phyloP scores from a whole-genome alignment of 2,888 invertebrate species.

The Scaptomyza parva region DNA sequence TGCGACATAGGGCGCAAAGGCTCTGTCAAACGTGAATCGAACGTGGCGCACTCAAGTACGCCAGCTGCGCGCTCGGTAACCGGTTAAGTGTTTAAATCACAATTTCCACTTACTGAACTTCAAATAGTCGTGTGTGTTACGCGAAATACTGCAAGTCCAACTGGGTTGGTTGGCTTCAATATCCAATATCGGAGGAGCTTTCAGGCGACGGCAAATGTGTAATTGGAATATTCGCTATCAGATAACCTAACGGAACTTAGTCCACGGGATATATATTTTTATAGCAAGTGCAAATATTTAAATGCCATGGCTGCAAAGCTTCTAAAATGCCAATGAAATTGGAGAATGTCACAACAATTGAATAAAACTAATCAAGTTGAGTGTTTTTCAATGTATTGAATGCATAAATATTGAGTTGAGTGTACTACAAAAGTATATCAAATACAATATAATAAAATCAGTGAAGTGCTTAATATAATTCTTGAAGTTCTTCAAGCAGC shows the following conservation, averaged over 20 bases:
- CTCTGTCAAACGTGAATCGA: constrained; percentile 75
- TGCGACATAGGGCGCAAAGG: constrained; percentile 28
- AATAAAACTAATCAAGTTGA: constrained; percentile 42
- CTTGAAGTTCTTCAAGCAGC: background rate
- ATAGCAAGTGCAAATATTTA: constrained; percentile 8
- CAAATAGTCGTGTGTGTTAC: constrained; percentile 42
- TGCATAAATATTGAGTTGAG: constrained; percentile 37
- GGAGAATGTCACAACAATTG: constrained; percentile 36
- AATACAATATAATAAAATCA: constrained; percentile 55
- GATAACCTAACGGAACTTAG: constrained; percentile 23
- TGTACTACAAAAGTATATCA: constrained; percentile 21
- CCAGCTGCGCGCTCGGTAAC: constrained; percentile 75
- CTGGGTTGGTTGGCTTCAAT: constrained; percentile 36
- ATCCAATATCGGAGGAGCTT: constrained; percentile 28
- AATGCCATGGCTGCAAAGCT: constrained; percentile 28
- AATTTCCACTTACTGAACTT: constrained; percentile 17
- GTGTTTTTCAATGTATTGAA: constrained; percentile 43
- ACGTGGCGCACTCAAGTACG: constrained; percentile 79
- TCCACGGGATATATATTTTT: constrained; percentile 28
- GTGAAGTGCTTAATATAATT: constrained; percentile 43
- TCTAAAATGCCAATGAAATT: constrained; percentile 41
- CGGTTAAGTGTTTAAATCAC: constrained; percentile 40
- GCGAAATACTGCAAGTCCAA: constrained; percentile 31
- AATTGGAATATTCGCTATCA: constrained; percentile 39
- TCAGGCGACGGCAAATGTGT: constrained; percentile 27